Evolutionary conservation across 2,113 vertebrate species (phyloP), one percentile per base, ranked within the genome.

Genomic region (Halichoeres trimaculatus): DNA sequence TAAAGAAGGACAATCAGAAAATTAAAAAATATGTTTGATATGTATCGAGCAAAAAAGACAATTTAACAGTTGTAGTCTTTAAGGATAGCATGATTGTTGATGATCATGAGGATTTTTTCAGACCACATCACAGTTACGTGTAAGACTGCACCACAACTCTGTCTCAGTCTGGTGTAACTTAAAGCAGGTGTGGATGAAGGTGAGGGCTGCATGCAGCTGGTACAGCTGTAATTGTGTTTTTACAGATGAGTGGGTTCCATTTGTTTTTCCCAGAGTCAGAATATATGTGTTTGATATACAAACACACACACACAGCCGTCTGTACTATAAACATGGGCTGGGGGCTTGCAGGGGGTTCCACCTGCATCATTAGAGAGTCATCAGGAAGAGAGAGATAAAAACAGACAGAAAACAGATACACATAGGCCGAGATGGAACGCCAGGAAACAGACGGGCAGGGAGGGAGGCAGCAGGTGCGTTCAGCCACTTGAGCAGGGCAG

Each of bases 381-480:
- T 71, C 48, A 73, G 51, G 68, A 47, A 55, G 24, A 19, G 24
- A 80, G 36, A 68, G 34, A 74, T 16, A 43, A 5, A 62, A 19
- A 41, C 13, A 68, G 52, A 30, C 22, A 59, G 55, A 45, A 8
- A 19, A 55, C 17, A 50, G 43, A 63, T 11, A 68, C 10, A 76
- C 23, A 45, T 22, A 69, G 48, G 26, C 36, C 54, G 50, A 63
- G 41, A 56, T n/a, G 23, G 50, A 73, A 23, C 16, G 7, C 51
- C 10, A 41, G 22, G 68, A 80, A 78, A 70, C 72, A 64, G 61
- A 56, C 40, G 26, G 66, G 26, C 53, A 72, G 72, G 41, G 50
- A 70, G 67, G 50, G 60, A 67, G 78, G 79, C 63, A 69, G 82
- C 88, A 88, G 87, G 80, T 91, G 89, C 88, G 75, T 85, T 78